Conservation (phyloP, 2,113 vertebrate genomes). For the Pollimyrus isidori region DNA sequence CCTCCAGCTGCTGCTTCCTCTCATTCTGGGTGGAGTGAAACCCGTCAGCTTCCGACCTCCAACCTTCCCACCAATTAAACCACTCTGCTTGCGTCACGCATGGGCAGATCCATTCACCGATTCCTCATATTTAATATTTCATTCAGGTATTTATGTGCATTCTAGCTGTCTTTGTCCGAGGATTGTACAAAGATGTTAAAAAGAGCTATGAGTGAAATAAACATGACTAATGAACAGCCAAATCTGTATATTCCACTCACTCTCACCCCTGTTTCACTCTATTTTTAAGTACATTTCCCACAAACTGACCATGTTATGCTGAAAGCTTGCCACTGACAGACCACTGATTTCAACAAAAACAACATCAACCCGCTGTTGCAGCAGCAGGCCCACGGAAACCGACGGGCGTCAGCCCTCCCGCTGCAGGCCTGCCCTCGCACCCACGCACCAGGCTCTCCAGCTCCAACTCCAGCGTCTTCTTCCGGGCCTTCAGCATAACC, state of each 20-base stretch:
- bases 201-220: background rate
- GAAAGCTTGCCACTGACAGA: background rate
- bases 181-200: background rate
- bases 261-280: background rate
- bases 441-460: conserved; percentile 79
- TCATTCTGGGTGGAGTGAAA: conserved; percentile 66
- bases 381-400: background rate
- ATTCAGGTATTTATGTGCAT: background rate
- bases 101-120: background rate
- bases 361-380: background rate
- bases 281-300: background rate
- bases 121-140: background rate
- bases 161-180: background rate
- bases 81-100: background rate
- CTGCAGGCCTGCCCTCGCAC: too few species aligned
- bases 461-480: conserved; percentile 95
- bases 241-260: background rate
- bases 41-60: background rate
- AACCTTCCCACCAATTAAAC: background rate
- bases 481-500: conserved; percentile 88
- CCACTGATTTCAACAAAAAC: background rate
- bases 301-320: background rate
- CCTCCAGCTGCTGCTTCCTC: conserved; percentile 88
- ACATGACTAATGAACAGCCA: background rate
- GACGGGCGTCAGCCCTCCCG: too few species aligned